phyloP scores from a whole-genome alignment of 2,888 invertebrate species.

The Troilus luridus region DNA sequence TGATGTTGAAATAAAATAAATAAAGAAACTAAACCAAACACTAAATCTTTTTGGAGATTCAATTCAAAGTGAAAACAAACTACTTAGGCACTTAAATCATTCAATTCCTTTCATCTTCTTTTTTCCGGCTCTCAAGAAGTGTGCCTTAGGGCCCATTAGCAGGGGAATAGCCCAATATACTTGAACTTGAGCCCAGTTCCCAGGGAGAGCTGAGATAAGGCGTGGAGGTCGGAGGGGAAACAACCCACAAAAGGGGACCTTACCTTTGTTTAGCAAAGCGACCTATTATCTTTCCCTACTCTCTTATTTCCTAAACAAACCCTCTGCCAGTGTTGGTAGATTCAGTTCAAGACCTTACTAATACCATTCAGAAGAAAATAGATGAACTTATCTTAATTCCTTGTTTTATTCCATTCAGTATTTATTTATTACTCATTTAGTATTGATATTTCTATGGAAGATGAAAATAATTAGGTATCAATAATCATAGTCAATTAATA shows the following conservation, averaged over 20 bases:
- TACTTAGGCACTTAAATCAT: neutral
- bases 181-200: constrained; percentile 8
- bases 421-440: too few species aligned
- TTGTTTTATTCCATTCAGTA: too few species aligned
- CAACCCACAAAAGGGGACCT: neutral
- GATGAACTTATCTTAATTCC: too few species aligned
- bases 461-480: too few species aligned
- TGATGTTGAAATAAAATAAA: too few species aligned
- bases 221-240: neutral
- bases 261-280: constrained; percentile 7
- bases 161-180: constrained; percentile 9
- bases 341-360: neutral
- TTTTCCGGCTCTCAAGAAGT: neutral
- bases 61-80: neutral
- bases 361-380: neutral
- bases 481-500: too few species aligned
- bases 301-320: neutral
- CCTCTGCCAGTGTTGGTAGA: neutral
- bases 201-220: neutral
- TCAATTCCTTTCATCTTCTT: neutral
- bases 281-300: neutral
- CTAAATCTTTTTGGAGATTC: neutral
- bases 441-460: too few species aligned
- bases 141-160: neutral
- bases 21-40: too few species aligned